Evolutionary conservation across 1,140 invertebrate genomes (phyloP).

Genomic region (Globodera rostochiensis): DNA sequence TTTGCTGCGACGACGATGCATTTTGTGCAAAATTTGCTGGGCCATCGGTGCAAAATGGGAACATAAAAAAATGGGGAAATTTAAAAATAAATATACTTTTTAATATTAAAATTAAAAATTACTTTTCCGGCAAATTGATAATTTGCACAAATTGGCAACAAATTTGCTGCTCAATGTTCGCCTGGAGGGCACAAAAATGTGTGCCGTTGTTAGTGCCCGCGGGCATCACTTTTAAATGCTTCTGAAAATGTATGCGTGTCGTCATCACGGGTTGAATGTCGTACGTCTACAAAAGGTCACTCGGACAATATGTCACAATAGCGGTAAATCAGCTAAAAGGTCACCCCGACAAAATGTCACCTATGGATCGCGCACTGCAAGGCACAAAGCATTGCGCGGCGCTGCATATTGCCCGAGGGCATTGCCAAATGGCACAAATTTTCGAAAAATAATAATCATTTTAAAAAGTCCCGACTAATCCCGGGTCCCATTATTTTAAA

Average conservation of each 20-base stretch:
- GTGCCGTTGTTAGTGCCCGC: neutral
- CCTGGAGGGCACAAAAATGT: constrained; percentile 24
- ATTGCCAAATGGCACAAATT: too few relatives aligned
- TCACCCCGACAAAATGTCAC: too few relatives aligned
- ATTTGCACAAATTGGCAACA: constrained; percentile 29
- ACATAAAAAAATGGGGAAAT: constrained; percentile 2
- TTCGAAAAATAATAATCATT: too few relatives aligned
- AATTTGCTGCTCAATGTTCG: constrained; percentile 8
- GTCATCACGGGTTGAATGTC: too few relatives aligned
- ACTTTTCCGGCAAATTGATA: constrained; percentile 22
- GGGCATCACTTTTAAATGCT: neutral
- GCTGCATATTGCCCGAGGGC: too few relatives aligned
- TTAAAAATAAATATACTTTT: neutral
- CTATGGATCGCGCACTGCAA: neutral
- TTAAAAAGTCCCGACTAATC: too few relatives aligned
- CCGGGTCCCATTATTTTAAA: too few relatives aligned
- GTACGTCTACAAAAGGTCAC: too few relatives aligned
- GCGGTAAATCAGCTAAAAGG: too few relatives aligned
- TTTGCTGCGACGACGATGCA: neutral
- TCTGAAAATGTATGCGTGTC: neutral
- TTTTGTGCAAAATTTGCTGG: neutral
- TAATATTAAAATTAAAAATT: neutral
- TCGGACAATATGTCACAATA: too few relatives aligned
- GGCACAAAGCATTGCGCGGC: too few relatives aligned
- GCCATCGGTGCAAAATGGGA: neutral